Base-by-base conservation (phyloP, 2,113 vertebrate species). In the Hirundichthys speculiger region DNA sequence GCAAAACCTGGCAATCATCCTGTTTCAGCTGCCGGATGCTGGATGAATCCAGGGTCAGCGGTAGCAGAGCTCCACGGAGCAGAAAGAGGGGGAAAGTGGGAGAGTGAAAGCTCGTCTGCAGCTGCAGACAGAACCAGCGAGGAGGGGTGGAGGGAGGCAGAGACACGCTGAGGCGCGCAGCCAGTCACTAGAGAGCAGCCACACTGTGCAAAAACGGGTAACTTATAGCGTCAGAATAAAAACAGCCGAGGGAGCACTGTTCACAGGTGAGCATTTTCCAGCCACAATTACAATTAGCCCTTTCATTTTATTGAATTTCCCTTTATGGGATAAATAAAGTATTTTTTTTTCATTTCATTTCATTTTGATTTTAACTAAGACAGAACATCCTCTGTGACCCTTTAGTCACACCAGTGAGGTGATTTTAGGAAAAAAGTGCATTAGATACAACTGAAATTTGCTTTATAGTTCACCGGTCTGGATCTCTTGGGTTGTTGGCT, bases 1-100 rank as follows among this genome's bases (percentile, higher is more conserved):
- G 53, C 53, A 21, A 68, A 81, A 56, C 45, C 3, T 64, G 52
- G 7, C 25, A 70, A 81, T 77, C 92, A 92, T 93, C 55, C 50
- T 85, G 30, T 71, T 58, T 21, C 15, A 68, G 13, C 20, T 48
- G 62, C 67, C 13, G 30, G 51, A 53, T 40, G 15, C 7, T 16
- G 42, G 45, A 47, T 62, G 46, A 74, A 75, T 83, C 79, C 74
- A 45, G 70, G 56, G 64, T 74, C 55, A 68, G 58, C 13, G 19
- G 64, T 67, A 46, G 52, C 56, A 18, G 64, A 16, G 73, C 64
- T 60, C 42, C 42, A 42, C 2, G 8, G 48, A 69, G 69, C 64
- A 66, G 58, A 66, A 38, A 22, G 67, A 21, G 62, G 51, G 77
- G 68, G 75, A 80, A 76, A 82, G 80, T 77, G 82, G 9, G 13